Base-by-base conservation (phyloP, 2,888 invertebrate species). In the Aphrophora alni region DNA sequence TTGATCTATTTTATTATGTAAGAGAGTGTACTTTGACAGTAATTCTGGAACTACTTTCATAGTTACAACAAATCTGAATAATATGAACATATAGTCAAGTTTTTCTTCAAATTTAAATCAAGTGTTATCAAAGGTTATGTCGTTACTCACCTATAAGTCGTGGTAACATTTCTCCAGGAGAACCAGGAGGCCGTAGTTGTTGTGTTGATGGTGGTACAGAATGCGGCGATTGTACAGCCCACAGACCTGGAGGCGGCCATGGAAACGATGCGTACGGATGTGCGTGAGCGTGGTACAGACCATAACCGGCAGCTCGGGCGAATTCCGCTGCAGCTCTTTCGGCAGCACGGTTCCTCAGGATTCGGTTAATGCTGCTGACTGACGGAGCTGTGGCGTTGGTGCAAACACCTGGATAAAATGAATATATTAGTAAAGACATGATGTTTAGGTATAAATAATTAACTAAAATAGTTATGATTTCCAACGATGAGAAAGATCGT, bases 261-360 rank as follows among this genome's bases (percentile, higher is more conserved):
- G 88, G 82, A 80, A 80, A 81, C 79, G 78, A 74, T 83, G 33
- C 87, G 87, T 75, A 87, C 27, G 85, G 81, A 87, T 79, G 83
- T 91, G 91, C 73, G 89, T 89, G 84, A 89, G 87, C 87, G 89
- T 87, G 86, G 90, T 96, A 95, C 10, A 96, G 90, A 0, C 96
- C 96, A 87, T 97, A 97, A 17, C 96, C 97, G 0, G 97, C 96
- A 0, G 96, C 97, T 21, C 97, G 90, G 0, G 98, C 97, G 86
- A 98, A 97, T 89, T 98, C 98, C 0, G 97, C 97, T 0, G 98
- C 98, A 0, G 98, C 98, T 7, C 98, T 90, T 88, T 99, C 98
- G 0, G 98, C 98, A 0, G 98, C 98, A 14, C 98, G 92, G 88
- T 98, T 98, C 83, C 99, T 90, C 78, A 99, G 90, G 87, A 99